Evolutionary conservation across 2,888 invertebrate genomes (phyloP).

Genomic region (Ellobium chinense): DNA sequence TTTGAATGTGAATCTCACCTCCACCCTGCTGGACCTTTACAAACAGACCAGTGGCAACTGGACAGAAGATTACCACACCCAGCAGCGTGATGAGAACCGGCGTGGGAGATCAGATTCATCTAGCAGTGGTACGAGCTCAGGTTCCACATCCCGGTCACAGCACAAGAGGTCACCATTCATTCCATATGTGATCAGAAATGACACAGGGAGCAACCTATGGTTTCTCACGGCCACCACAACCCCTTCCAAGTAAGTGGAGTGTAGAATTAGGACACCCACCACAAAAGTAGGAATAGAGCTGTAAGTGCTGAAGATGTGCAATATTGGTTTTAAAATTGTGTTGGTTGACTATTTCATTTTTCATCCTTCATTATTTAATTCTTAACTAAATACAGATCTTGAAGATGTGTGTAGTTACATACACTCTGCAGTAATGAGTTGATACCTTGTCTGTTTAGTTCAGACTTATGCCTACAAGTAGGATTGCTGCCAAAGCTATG

Average conservation of each 20-base stretch:
- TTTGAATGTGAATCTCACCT: slow-evolving; percentile 93
- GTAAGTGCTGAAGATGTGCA: too few relatives aligned
- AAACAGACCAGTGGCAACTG: slow-evolving; percentile 87
- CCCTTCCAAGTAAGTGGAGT: slow-evolving; percentile 74
- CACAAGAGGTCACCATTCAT: slow-evolving; percentile 92
- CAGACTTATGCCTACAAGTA: too few relatives aligned
- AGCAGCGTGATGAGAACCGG: slow-evolving; percentile 34
- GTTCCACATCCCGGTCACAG: slow-evolving; percentile 38
- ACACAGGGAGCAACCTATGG: slow-evolving; percentile 91
- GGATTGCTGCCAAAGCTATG: too few relatives aligned
- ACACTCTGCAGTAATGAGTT: too few relatives aligned
- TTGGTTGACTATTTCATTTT: too few relatives aligned
- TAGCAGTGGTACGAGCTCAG: neutral
- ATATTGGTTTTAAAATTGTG: too few relatives aligned
- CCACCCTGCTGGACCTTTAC: slow-evolving; percentile 90
- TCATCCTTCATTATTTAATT: too few relatives aligned
- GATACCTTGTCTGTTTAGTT: too few relatives aligned
- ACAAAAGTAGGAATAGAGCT: too few relatives aligned
- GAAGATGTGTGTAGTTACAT: too few relatives aligned
- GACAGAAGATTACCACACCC: slow-evolving; percentile 83
- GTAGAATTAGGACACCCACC: too few relatives aligned
- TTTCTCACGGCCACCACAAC: slow-evolving; percentile 88
- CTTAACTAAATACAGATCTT: too few relatives aligned
- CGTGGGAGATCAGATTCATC: neutral
- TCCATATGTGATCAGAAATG: slow-evolving; percentile 95